Base-by-base conservation (phyloP, 2,113 vertebrate species). In the Natator depressus region DNA sequence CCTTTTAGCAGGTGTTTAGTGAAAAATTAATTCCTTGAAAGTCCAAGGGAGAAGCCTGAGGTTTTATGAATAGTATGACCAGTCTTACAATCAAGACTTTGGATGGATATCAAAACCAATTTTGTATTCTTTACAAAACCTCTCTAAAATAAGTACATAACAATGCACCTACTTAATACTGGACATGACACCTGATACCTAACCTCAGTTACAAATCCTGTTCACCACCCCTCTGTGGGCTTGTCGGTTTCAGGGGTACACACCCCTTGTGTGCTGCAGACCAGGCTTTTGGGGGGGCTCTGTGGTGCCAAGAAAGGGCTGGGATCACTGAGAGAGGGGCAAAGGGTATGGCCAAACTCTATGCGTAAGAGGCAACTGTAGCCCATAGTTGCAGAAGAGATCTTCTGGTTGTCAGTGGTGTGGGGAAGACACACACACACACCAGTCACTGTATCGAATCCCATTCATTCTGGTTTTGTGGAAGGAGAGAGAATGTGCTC, bases 21-120 rank as follows among this genome's bases (percentile, higher is more conserved):
- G 96, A 98, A 98, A 98, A 98, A 98, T 98, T 98, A 98, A 98
- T 98, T 98, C 96, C 94, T 97, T 95, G 87, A 97, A 98, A 97
- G 94, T 98, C 97, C 97, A 97, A 98, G 97, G 98, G 98, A 98
- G 96, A 98, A 97, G 88, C 96, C 97, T 97, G 94, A 95, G 97
- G 97, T 95, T 97, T 98, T 98, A 95, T 97, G 96, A 95, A 96
- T 95, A 96, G 90, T 98, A 95, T 96, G 95, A 97, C 97, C 97
- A 96, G 93, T 98, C 97, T 98, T 98, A 98, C 94, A 97, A 97
- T 98, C 97, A 97, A 95, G 97, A 97, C 95, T 96, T 96, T 97
- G 97, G 95, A 95, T 97, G 80, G 97, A 84, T 97, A 98, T 98
- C 97, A 98, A 93, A 98, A 95, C 95, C 94, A 96, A 98, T 98